A percentile compares a stretch with the other conserved stretches of the same genome.
phyloP scores from a whole-genome alignment of 2,888 invertebrate genomes.

The Leucozona laternaria region DNA sequence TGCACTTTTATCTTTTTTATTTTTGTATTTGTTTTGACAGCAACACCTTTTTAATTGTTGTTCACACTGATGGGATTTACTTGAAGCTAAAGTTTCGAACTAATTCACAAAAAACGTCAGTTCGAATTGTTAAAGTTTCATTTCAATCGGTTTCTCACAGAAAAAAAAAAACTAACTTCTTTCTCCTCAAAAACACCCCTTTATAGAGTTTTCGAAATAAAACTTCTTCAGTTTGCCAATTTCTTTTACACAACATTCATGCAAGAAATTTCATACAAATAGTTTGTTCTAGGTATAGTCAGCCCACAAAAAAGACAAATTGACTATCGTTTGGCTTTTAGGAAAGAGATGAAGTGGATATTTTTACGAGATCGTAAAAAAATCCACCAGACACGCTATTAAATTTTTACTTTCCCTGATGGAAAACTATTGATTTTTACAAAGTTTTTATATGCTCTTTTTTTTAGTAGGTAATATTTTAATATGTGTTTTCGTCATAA shows the following conservation, averaged over 20 bases:
- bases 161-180: neutral
- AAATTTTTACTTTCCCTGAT: conserved; percentile 75
- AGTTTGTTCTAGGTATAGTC: conserved; percentile 56
- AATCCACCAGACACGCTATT: conserved; percentile 70
- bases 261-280: neutral
- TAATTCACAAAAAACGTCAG: conserved; percentile 58
- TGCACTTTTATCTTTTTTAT: neutral
- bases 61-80: conserved; percentile 51
- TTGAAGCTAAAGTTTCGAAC: conserved; percentile 45
- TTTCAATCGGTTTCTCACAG: conserved; percentile 16
- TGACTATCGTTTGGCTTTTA: conserved; percentile 47
- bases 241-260: conserved; percentile 7
- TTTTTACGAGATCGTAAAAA: conserved; percentile 74
- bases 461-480: conserved; percentile 9
- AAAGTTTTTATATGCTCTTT: neutral
- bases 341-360: conserved; percentile 30
- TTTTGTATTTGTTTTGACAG: conserved; percentile 50
- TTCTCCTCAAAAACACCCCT: neutral
- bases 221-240: conserved; percentile 42
- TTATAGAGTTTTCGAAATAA: conserved; percentile 34
- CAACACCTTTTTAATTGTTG: conserved; percentile 72
- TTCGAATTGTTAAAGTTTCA: conserved; percentile 60
- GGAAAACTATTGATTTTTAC: conserved; percentile 74
- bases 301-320: conserved; percentile 66
- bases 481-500: conserved; percentile 18